Evolutionary conservation across 2,888 invertebrate genomes (phyloP).

Genomic region (Lissocephala sabroskyi): DNA sequence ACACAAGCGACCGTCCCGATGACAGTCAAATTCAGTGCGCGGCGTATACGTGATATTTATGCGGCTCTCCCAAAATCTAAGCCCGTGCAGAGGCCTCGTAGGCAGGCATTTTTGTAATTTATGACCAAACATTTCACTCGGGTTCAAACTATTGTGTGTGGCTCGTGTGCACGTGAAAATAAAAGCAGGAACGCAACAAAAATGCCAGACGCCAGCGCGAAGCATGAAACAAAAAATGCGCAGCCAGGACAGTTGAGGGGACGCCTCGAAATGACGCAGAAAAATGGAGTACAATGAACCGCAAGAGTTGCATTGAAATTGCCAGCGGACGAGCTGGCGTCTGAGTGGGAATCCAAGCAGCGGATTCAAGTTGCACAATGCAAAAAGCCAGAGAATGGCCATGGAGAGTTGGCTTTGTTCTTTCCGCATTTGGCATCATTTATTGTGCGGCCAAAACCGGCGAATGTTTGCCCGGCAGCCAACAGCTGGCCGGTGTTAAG

Average conservation of each 20-base stretch:
- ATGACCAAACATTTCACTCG: constrained; percentile 53
- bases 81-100: no score
- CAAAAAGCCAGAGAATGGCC: constrained; percentile 29
- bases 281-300: constrained; percentile 59
- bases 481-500: no score
- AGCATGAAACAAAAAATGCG: constrained; percentile 5
- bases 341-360: constrained; percentile 14
- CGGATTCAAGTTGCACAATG: constrained; percentile 20
- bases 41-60: constrained; percentile 41
- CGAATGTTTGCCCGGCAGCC: no score
- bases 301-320: constrained; percentile 41
- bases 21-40: constrained; percentile 6
- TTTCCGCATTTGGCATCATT: constrained; percentile 43
- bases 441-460: constrained; percentile 36
- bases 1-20: neutral
- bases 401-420: constrained; percentile 37
- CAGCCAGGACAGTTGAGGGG: neutral
- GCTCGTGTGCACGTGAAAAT: constrained; percentile 30
- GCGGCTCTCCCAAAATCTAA: neutral
- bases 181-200: constrained; percentile 36
- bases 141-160: constrained; percentile 46
- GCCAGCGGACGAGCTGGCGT: neutral
- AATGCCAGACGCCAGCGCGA: constrained; percentile 30
- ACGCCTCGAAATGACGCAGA: constrained; percentile 10
- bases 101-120: constrained; percentile 36